Evolutionary conservation across 2,888 invertebrate genomes (phyloP), one percentile per base, ranked within the genome.

Genomic region (Diploptera punctata): DNA sequence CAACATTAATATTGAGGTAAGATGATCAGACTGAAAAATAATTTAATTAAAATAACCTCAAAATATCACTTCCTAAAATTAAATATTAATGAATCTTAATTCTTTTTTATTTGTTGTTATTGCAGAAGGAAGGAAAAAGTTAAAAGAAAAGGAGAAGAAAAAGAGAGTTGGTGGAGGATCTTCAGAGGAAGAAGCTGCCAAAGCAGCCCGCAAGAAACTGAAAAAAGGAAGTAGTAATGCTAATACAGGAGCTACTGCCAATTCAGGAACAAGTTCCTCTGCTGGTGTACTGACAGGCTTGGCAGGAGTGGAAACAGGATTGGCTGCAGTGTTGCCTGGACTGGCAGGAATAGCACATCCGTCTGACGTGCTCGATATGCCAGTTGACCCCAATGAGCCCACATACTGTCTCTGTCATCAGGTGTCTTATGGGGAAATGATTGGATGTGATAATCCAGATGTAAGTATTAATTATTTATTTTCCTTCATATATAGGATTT

Each of bases 361-460:
- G 0, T 94, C 97, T 76, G 98, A 94, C 81, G 94, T 94, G 13
- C 84, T 94, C 44, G 94, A 94, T 77, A 94, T 94, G 94, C 94
- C 94, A 0, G 94, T 94, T 1, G 86, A 99, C 86, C 99, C 99
- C 0, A 99, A 99, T 81, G 99, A 99, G 82, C 99, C 99, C 0
- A 98, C 98, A 0, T 99, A 99, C 82, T 99, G 98, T 82, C 86
- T 98, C 47, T 99, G 99, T 81, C 97, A 98, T 83, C 98, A 99
- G 88, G 94, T 94, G 67, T 97, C 97, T 3, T 97, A 96, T 79
- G 97, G 97, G 71, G 95, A 97, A 86, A 98, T 98, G 97, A 96
- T 98, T 80, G 95, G 94, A 76, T 98, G 97, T 87, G 97, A 98
- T 84, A 97, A 97, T 83, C 91, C 91, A 67, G 94, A 94, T 86